Conservation (phyloP, 2,113 vertebrate species). For the Semicossyphus pulcher region DNA sequence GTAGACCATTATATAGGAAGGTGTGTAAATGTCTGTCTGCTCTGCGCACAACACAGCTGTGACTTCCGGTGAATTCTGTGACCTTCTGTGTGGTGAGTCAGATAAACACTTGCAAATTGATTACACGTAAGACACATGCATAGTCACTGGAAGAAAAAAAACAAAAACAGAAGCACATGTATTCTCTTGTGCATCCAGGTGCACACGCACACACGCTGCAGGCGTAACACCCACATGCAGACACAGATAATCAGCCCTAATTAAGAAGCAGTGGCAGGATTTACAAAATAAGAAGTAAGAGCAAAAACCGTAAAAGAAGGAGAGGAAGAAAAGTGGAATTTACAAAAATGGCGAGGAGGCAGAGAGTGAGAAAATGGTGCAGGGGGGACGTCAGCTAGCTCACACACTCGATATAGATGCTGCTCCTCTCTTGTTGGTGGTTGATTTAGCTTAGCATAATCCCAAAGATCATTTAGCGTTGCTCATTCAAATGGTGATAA, state of each 20-base stretch:
- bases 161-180: not conserved
- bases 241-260: constrained; percentile 41
- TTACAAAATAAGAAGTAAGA: constrained; percentile 5
- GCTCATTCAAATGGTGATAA: constrained; percentile 78
- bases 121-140: constrained; percentile 25
- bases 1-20: constrained; percentile 54
- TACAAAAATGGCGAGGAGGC: constrained; percentile 17
- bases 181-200: constrained; percentile 14
- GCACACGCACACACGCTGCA: not conserved
- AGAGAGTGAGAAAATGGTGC: not conserved
- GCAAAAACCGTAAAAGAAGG: not conserved
- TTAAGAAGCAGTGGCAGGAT: constrained; percentile 40
- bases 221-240: constrained; percentile 16
- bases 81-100: constrained; percentile 47
- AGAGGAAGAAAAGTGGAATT: constrained; percentile 2
- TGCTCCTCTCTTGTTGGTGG: constrained; percentile 67
- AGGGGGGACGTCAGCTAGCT: constrained; percentile 28
- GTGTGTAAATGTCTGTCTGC: constrained; percentile 61
- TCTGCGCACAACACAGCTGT: constrained; percentile 27
- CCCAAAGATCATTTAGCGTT: constrained; percentile 76
- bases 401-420: constrained; percentile 50
- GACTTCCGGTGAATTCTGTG: constrained; percentile 29
- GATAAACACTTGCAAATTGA: constrained; percentile 39
- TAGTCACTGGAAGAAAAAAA: not conserved
- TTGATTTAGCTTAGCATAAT: constrained; percentile 79